Evolutionary conservation across 2,113 vertebrate genomes (phyloP).

Genomic region (Notarius lentiginosus): DNA sequence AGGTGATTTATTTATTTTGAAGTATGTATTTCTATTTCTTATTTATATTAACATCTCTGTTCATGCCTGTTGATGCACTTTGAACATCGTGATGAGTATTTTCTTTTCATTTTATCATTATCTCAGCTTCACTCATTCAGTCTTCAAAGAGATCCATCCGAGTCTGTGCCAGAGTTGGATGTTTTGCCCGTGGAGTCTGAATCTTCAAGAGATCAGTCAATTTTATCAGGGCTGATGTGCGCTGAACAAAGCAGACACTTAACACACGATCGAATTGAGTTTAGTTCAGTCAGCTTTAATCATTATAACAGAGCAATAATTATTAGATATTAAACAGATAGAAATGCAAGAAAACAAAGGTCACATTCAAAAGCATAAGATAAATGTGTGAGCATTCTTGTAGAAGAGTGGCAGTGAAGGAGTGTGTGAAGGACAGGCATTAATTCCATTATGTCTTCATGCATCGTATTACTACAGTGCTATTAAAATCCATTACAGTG

Average conservation of each 20-base stretch:
- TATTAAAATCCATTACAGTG: conserved; percentile 6
- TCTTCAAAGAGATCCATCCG: not conserved
- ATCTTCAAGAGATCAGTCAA: not conserved
- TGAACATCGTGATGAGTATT: not conserved
- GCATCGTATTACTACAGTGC: not conserved
- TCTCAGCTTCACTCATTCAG: not conserved
- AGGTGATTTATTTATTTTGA: not conserved
- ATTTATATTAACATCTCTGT: conserved; percentile 9
- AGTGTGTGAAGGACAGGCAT: conserved; percentile 1
- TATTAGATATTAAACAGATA: not conserved
- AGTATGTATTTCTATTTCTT: conserved; percentile 4
- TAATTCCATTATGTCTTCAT: conserved; percentile 4
- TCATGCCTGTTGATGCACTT: not conserved
- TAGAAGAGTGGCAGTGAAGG: not conserved
- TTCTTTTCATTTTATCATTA: not conserved
- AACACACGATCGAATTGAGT: not conserved
- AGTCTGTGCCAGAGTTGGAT: not conserved
- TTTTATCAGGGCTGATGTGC: not conserved
- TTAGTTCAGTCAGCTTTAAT: not conserved
- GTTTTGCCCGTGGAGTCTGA: not conserved
- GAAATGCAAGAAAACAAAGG: not conserved
- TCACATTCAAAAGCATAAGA: too few relatives aligned
- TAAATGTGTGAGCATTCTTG: not conserved
- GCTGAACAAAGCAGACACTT: not conserved
- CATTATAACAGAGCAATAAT: not conserved